Percentiles rank a stretch among this genome's conserved stretches.
Conservation (phyloP, 35 echinoderm and acorn worm species). For the Lytechinus pictus region DNA sequence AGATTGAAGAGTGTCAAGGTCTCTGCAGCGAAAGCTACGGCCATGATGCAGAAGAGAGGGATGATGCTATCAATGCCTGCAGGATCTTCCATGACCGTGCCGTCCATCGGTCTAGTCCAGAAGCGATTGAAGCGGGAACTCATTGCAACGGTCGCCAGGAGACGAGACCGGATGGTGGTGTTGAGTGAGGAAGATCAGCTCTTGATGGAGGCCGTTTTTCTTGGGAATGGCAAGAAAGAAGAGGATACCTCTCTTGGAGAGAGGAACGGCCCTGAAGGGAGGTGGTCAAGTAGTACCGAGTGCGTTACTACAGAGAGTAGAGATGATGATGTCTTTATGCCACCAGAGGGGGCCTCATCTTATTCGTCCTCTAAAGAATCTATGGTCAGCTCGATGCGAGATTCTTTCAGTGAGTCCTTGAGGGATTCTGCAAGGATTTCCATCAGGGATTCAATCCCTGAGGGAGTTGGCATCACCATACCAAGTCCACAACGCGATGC, state of each 20-base stretch:
- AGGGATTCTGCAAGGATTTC: slow-evolving; percentile 31
- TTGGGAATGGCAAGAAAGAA: not conserved
- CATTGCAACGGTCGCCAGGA: slow-evolving; percentile 35
- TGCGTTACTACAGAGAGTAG: not conserved
- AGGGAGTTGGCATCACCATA: not conserved
- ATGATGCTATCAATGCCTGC: not conserved
- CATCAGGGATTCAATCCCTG: slow-evolving; percentile 13
- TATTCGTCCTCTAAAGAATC: not conserved
- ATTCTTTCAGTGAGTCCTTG: slow-evolving; percentile 10
- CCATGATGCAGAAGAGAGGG: slow-evolving; percentile 16
- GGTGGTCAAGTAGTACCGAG: slow-evolving; percentile 40
- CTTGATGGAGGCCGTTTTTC: not conserved
- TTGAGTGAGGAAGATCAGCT: slow-evolving; percentile 11
- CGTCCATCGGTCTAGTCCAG: slow-evolving; percentile 18
- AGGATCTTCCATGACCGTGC: not conserved
- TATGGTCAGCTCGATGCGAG: not conserved
- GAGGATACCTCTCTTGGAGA: not conserved
- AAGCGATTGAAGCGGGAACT: slow-evolving; percentile 42
- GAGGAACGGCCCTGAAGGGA: slow-evolving; percentile 39
- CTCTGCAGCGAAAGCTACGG: not conserved
- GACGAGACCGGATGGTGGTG: slow-evolving; percentile 24
- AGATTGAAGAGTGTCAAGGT: slow-evolving; percentile 5
- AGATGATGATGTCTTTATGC: slow-evolving; percentile 1
- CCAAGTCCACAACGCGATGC: not conserved
- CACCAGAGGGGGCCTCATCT: not conserved